Conservation (phyloP, 2,113 vertebrate genomes). For the Elaphurus davidianus region DNA sequence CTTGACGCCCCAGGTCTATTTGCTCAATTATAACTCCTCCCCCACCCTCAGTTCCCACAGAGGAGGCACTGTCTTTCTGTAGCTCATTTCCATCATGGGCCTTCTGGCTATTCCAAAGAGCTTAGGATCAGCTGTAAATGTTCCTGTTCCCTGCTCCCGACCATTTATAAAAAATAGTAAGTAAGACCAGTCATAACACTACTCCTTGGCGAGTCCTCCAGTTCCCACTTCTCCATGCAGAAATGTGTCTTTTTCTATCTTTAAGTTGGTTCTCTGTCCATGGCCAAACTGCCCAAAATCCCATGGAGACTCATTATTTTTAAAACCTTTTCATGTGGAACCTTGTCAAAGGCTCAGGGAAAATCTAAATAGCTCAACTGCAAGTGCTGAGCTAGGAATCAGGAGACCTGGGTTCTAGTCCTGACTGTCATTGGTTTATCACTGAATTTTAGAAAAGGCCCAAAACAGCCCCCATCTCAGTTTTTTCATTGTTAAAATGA, state of each 20-base stretch:
- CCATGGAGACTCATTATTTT: constrained; percentile 62
- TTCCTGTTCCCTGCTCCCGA: neutral
- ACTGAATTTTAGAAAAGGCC: neutral
- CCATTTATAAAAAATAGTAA: neutral
- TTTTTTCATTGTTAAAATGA: neutral
- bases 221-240: neutral
- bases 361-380: constrained; percentile 26
- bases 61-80: neutral
- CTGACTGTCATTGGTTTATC: neutral
- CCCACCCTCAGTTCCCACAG: neutral
- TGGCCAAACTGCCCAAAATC: constrained; percentile 41
- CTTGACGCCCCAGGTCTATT: neutral
- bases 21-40: accelerated
- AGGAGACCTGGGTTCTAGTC: constrained; percentile 1
- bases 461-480: neutral
- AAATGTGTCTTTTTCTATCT: constrained; percentile 35
- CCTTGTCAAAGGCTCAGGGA: constrained; percentile 47
- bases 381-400: neutral
- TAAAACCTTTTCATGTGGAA: constrained; percentile 55
- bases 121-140: neutral
- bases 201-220: neutral
- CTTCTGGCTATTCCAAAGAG: neutral
- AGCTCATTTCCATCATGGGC: neutral
- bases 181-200: neutral
- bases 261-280: neutral